Evolutionary conservation across 2,888 invertebrate genomes (phyloP).

Genomic region (Lasioglossum figueresi): DNA sequence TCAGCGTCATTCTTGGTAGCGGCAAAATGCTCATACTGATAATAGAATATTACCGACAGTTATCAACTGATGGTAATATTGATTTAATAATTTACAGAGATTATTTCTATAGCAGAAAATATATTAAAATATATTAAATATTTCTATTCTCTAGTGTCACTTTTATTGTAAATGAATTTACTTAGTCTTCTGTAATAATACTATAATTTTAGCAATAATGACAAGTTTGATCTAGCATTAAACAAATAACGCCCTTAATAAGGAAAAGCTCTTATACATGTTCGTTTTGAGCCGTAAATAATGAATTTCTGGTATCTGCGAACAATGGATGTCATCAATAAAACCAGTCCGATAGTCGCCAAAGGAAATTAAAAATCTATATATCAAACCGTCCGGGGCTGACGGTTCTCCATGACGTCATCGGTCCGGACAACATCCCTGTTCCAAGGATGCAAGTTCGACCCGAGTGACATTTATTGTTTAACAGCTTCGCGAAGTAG

Average conservation of each 20-base stretch:
- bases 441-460: slow-evolving; percentile 52
- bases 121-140: no score
- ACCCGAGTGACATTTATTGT: neutral
- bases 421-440: slow-evolving; percentile 52
- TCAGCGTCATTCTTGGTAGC: neutral
- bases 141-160: no score
- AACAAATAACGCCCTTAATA: no score
- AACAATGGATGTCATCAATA: slow-evolving; percentile 2
- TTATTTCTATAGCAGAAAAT: no score
- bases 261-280: no score
- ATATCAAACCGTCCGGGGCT: slow-evolving; percentile 28
- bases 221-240: no score
- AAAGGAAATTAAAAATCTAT: slow-evolving; percentile 56
- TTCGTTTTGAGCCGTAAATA: neutral
- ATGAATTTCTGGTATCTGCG: neutral
- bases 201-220: no score
- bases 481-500: neutral
- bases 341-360: neutral
- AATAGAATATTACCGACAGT: neutral
- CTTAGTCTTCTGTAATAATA: no score
- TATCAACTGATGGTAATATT: neutral
- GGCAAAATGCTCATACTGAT: neutral
- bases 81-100: neutral
- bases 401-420: slow-evolving; percentile 60
- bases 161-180: no score